These are phyloP conservation scores for Oriolus oriolus DNA, from an alignment of 2,113 vertebrate genomes.

Conservation along the genomic window DNA sequence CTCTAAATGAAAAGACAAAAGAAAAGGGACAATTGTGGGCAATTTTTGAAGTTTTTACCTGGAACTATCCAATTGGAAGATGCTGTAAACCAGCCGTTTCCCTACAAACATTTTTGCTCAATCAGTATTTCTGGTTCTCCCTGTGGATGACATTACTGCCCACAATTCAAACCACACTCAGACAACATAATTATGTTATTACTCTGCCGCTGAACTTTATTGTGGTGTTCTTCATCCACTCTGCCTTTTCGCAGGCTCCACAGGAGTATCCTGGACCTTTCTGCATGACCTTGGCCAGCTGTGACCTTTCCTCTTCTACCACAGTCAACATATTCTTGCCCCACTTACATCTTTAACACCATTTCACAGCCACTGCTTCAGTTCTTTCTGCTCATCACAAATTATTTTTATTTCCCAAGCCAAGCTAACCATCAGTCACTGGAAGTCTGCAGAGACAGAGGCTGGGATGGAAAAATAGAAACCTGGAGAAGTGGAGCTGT, in stretches of 20 bases:
- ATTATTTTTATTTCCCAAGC: neutral
- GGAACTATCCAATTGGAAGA: neutral
- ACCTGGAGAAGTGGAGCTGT: neutral
- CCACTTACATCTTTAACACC: neutral
- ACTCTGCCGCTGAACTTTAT: neutral
- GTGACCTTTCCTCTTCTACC: neutral
- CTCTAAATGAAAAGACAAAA: neutral
- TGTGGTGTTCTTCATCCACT: fast-evolving
- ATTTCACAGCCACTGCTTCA: neutral
- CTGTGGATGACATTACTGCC: neutral
- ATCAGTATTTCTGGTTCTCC: neutral
- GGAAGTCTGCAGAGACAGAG: neutral
- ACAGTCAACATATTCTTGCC: neutral
- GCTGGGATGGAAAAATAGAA: neutral
- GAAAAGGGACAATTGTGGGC: neutral
- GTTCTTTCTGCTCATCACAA: neutral
- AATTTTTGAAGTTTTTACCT: neutral
- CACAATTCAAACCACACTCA: neutral
- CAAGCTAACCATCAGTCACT: neutral
- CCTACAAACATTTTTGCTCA: neutral
- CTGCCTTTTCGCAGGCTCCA: neutral
- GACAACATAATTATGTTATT: neutral
- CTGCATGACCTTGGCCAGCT: neutral
- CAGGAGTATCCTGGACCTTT: neutral
- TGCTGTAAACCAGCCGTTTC: neutral